A percentile compares a stretch with the other conserved stretches of the same genome.
Conservation (phyloP, 2,797 vertebrate genomes). For the Coracias cyanogaster region DNA sequence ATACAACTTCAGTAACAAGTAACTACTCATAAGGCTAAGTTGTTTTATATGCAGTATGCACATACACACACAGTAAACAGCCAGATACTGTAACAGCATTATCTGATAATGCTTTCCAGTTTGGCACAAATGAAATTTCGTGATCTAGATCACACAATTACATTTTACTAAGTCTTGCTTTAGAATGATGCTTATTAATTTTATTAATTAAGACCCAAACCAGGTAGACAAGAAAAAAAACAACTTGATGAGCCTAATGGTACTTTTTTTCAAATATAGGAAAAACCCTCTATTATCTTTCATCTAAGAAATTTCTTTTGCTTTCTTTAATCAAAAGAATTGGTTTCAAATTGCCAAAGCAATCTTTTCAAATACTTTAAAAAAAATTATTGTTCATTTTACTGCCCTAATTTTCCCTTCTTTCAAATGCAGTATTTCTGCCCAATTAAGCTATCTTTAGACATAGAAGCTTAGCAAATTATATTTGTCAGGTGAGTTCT, state of each 20-base stretch:
- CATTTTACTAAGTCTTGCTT: neutral
- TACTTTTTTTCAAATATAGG: neutral
- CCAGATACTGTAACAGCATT: neutral
- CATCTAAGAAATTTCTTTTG: neutral
- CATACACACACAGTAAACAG: neutral
- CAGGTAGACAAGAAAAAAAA: neutral
- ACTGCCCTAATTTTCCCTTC: neutral
- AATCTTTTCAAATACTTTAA: neutral
- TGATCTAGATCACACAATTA: neutral
- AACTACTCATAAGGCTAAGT: neutral
- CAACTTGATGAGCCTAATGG: neutral
- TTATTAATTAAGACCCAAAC: neutral
- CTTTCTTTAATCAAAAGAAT: neutral
- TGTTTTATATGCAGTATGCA: neutral
- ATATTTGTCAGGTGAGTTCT: slow-evolving; percentile 3
- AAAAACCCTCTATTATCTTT: neutral
- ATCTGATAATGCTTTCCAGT: neutral
- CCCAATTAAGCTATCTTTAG: slow-evolving; percentile 21
- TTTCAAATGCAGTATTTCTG: neutral
- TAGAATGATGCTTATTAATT: neutral
- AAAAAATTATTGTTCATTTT: neutral
- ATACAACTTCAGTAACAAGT: neutral
- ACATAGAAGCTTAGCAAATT: neutral
- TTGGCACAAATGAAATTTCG: neutral
- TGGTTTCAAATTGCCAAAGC: neutral